Conservation (phyloP, 2,888 invertebrate genomes). For the Orthosia gracilis region DNA sequence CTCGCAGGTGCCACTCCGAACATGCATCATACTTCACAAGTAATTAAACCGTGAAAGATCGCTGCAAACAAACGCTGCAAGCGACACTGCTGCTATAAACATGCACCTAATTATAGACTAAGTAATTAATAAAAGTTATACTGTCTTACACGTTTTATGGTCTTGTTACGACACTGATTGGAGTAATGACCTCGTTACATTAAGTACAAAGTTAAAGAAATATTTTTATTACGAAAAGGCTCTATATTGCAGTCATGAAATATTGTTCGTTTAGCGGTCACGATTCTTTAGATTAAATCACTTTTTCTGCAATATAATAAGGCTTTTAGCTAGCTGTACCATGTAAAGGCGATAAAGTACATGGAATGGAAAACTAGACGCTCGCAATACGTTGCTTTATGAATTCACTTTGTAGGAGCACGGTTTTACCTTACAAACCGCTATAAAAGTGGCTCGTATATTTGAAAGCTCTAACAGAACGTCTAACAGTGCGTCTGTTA, state of each 20-base stretch:
- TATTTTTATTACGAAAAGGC: slow-evolving; percentile 22
- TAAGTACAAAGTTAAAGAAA: slow-evolving; percentile 27
- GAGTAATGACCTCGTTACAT: slow-evolving; percentile 33
- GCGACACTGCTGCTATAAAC: slow-evolving; percentile 51
- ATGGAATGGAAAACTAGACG: slow-evolving; percentile 59
- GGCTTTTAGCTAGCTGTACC: slow-evolving; percentile 44
- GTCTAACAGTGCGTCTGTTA: too few relatives aligned
- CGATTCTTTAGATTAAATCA: slow-evolving; percentile 59
- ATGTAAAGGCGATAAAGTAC: slow-evolving; percentile 53
- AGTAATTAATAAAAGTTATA: slow-evolving; percentile 54
- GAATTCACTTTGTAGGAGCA: slow-evolving; percentile 70
- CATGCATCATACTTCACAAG: slow-evolving; percentile 84
- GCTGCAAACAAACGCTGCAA: slow-evolving; percentile 68
- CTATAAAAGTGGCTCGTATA: slow-evolving; percentile 69
- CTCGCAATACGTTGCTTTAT: slow-evolving; percentile 67
- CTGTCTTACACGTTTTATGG: slow-evolving; percentile 42
- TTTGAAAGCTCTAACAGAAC: slow-evolving; percentile 36
- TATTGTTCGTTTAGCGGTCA: slow-evolving; percentile 58
- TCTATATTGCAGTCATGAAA: slow-evolving; percentile 30
- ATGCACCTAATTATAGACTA: slow-evolving; percentile 65
- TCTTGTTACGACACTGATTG: slow-evolving; percentile 43
- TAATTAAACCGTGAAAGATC: slow-evolving; percentile 79
- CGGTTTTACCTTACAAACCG: slow-evolving; percentile 60
- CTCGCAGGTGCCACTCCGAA: slow-evolving; percentile 80
- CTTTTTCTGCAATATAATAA: slow-evolving; percentile 44